Percentiles rank a stretch among this genome's conserved stretches.
Conservation (phyloP, 2,888 invertebrate genomes). For the Brachyopa scutellaris region DNA sequence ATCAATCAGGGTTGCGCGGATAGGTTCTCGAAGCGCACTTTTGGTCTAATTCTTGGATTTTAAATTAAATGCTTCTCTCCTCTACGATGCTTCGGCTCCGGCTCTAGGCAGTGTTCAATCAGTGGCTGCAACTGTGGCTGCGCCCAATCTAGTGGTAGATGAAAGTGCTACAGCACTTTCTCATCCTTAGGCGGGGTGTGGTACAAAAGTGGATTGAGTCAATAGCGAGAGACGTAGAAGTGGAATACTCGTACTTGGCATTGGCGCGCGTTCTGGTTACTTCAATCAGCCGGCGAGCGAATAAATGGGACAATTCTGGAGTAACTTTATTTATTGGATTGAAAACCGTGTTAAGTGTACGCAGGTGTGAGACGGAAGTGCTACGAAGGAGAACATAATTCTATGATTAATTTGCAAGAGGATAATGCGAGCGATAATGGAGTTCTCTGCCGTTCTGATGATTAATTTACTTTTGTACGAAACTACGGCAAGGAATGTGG, state of each 20-base stretch:
- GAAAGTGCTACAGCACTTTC: conserved; percentile 71
- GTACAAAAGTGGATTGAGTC: conserved; percentile 71
- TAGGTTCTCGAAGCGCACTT: conserved; percentile 37
- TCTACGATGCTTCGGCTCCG: conserved; percentile 12
- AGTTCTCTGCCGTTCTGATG: conserved; percentile 35
- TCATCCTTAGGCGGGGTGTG: conserved; percentile 69
- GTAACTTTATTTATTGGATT: conserved; percentile 69
- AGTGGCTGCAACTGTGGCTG: conserved; percentile 33
- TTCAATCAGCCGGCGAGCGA: conserved; percentile 53
- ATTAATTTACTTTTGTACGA: conserved; percentile 55
- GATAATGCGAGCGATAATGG: conserved; percentile 25
- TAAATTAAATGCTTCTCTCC: conserved; percentile 50
- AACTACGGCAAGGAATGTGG: conserved; percentile 62
- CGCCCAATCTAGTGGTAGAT: conserved; percentile 30
- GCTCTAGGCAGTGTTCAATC: conserved; percentile 48
- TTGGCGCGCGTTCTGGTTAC: conserved; percentile 57
- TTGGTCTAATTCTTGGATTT: conserved; percentile 51
- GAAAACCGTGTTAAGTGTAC: conserved; percentile 68
- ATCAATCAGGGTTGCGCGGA: conserved; percentile 56
- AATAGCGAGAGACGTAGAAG: conserved; percentile 32
- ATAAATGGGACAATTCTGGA: conserved; percentile 69
- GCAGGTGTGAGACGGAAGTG: conserved; percentile 71
- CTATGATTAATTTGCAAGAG: conserved; percentile 62
- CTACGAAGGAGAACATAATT: conserved; percentile 45
- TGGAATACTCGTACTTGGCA: conserved; percentile 1